Evolutionary conservation across 2,113 vertebrate species (phyloP), one percentile per base, ranked within the genome.

Genomic region (Psilopsiagon aymara): DNA sequence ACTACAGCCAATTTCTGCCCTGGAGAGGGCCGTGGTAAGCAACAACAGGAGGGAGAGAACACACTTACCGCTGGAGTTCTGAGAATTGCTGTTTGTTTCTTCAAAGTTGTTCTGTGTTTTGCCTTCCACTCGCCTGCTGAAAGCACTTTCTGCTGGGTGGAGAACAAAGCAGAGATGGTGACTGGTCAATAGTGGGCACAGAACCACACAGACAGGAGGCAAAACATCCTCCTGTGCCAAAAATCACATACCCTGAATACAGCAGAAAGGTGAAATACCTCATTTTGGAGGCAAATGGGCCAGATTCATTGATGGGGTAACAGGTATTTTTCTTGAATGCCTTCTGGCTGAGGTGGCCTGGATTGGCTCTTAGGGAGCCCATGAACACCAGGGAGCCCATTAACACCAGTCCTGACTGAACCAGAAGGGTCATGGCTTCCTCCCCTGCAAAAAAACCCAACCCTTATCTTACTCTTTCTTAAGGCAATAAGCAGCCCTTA

Each of bases 41-140:
- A 7, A 51, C 27, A 79, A 81, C 53, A 91, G 57, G 53, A 95
- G 31, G 47, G 43, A 76, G 41, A 8, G 66, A 71, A 28, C 81
- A 67, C 88, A 98, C 99, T 99, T 98, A 99, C 99, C 99, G 19
- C 98, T 99, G 73, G 99, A 99, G 97, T 99, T 99, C 82, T 99
- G 99, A 11, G 99, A 99, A 77, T 97, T 98, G 98, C 98, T 99
- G 97, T 99, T 99, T 60, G 98, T 98, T 96, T 99, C 99, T 92
- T 99, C 99, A 92, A 99, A 98, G 97, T 99, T 99, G 92, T 99
- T 99, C 95, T 99, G 99, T 69, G 95, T 94, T 97, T 99, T 99
- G 94, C 98, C 97, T 97, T 99, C 99, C 92, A 99, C 97, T 98
- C 99, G 99, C 94, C 99, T 98, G 96, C 98, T 98, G 97, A 99